A percentile compares a stretch with the other conserved stretches of the same genome.
Evolutionary conservation across 2,888 invertebrate genomes (phyloP).

Genomic region (Doris montereyensis): DNA sequence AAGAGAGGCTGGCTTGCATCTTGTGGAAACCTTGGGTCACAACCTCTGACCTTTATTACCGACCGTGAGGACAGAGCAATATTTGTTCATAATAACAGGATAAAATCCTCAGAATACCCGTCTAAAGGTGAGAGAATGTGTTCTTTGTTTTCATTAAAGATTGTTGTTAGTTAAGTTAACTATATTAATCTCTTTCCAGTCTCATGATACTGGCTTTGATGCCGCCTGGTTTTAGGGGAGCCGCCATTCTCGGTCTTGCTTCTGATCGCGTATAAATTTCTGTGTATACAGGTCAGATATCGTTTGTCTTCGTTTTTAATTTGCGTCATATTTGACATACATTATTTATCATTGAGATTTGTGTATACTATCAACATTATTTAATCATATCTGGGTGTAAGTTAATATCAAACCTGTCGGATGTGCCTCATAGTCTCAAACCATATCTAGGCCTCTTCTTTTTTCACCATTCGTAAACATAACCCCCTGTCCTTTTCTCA

Average conservation of each 20-base stretch:
- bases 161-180: background rate
- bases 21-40: slow-evolving; percentile 60
- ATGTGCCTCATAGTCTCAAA: too few species aligned
- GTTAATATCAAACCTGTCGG: too few species aligned
- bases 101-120: background rate
- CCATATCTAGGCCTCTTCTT: too few species aligned
- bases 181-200: background rate
- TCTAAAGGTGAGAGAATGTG: slow-evolving; percentile 24
- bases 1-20: slow-evolving; percentile 51
- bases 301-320: too few species aligned
- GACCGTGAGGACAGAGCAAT: slow-evolving; percentile 49
- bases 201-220: background rate
- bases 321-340: too few species aligned
- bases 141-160: background rate
- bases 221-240: background rate
- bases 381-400: too few species aligned
- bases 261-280: too few species aligned
- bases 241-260: slow-evolving; percentile 17
- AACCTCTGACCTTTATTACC: slow-evolving; percentile 69
- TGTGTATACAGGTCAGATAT: too few species aligned
- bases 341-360: too few species aligned
- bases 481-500: slow-evolving; percentile 53
- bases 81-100: slow-evolving; percentile 36
- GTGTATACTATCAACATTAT: too few species aligned
- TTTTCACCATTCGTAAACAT: slow-evolving; percentile 51